Evolutionary conservation across 2,113 vertebrate species (phyloP).

Genomic region (Struthio camelus): DNA sequence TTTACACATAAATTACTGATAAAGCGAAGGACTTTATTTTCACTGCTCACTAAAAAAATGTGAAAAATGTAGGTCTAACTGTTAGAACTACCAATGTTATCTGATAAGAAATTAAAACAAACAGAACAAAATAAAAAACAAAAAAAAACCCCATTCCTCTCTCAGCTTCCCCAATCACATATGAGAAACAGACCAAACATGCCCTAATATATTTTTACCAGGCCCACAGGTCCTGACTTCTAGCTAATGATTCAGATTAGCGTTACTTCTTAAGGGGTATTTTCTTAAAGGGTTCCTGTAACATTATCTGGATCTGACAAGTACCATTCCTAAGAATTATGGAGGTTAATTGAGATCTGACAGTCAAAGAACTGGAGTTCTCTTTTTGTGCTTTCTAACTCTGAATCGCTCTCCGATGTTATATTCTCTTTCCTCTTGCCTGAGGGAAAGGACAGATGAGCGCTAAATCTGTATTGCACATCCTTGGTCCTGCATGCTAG

Average conservation of each 20-base stretch:
- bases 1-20: background rate
- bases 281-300: background rate
- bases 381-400: background rate
- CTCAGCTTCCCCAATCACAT: background rate
- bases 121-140: too few species aligned
- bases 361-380: background rate
- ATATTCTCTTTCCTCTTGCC: too few species aligned
- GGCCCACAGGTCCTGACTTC: background rate
- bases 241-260: background rate
- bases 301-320: background rate
- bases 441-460: too few species aligned
- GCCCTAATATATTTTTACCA: background rate
- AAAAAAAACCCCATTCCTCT: background rate
- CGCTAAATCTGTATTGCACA: background rate
- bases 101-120: background rate
- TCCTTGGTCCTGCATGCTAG: background rate
- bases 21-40: background rate
- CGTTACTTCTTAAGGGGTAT: background rate
- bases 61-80: background rate
- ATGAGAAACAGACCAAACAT: background rate
- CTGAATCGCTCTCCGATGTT: background rate
- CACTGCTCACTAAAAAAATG: background rate
- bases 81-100: background rate
- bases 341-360: background rate
- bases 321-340: background rate